These are phyloP conservation scores for Catocala sponsa DNA, from an alignment of 2,888 invertebrate genomes.

Conservation along the genomic window DNA sequence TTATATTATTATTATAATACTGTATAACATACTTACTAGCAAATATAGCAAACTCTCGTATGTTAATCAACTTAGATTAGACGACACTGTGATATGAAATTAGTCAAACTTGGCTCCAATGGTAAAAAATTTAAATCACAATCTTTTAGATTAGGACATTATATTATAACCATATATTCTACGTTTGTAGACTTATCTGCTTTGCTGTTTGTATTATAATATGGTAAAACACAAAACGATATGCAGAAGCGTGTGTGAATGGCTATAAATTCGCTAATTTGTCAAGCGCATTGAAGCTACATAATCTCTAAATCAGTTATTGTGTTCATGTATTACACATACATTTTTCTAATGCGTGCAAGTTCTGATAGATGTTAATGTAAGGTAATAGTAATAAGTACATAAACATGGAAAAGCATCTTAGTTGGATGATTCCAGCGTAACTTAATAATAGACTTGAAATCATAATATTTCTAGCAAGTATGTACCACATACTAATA, in stretches of 20 bases:
- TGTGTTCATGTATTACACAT: neutral
- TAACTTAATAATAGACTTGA: constrained; percentile 8
- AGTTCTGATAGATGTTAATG: neutral
- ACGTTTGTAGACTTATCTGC: constrained; percentile 47
- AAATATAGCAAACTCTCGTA: constrained; percentile 11
- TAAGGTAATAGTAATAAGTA: neutral
- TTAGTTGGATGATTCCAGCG: constrained; percentile 1
- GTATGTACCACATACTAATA: constrained; percentile 15
- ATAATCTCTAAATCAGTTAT: neutral
- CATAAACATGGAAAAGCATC: neutral
- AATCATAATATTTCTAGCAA: constrained; percentile 12
- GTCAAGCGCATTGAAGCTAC: neutral
- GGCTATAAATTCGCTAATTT: neutral
- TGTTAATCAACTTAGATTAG: constrained; percentile 38
- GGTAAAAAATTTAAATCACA: constrained; percentile 30
- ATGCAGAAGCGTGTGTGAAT: constrained; percentile 11
- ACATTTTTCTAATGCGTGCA: neutral
- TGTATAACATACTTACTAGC: constrained; percentile 1
- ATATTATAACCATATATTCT: neutral
- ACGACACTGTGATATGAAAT: constrained; percentile 73
- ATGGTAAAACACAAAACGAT: constrained; percentile 1
- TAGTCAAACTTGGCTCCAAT: constrained; percentile 46
- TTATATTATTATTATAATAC: constrained; percentile 1
- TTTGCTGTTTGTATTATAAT: constrained; percentile 21
- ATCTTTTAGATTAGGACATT: constrained; percentile 19